A percentile compares a stretch with the other conserved stretches of the same genome.
Conservation (phyloP, 2,888 invertebrate species). For the Polydrusus pterygomalis region DNA sequence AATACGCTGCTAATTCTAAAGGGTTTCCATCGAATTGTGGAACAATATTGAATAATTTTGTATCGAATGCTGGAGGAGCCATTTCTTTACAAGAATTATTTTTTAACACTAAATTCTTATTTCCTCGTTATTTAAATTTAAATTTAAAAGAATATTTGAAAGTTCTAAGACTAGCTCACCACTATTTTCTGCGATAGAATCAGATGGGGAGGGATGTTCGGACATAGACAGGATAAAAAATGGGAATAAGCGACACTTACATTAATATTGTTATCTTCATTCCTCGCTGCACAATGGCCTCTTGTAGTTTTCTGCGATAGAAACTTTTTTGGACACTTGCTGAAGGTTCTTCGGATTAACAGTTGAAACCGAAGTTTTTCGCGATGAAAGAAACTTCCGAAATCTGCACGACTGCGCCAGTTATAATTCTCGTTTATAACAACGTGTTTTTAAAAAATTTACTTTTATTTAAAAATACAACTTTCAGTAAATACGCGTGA, state of each 20-base stretch:
- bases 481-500: constrained; percentile 1
- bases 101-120: neutral
- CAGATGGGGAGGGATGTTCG: neutral
- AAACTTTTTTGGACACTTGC: neutral
- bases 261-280: constrained; percentile 1
- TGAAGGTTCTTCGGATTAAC: neutral
- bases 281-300: neutral
- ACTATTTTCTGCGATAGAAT: constrained; percentile 4
- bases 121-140: neutral
- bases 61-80: constrained; percentile 4
- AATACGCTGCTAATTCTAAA: neutral
- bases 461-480: neutral
- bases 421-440: neutral
- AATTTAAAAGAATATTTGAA: neutral
- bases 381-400: neutral
- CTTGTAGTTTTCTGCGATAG: constrained; percentile 2
- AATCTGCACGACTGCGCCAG: neutral
- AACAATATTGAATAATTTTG: neutral
- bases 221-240: constrained; percentile 14
- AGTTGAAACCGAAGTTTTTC: neutral
- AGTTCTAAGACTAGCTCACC: constrained; percentile 9
- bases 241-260: constrained; percentile 12
- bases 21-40: constrained; percentile 10
- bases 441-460: neutral
- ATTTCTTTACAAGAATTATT: neutral